Conservation (phyloP, 2,113 vertebrate genomes). For the Gymnobelideus leadbeateri region DNA sequence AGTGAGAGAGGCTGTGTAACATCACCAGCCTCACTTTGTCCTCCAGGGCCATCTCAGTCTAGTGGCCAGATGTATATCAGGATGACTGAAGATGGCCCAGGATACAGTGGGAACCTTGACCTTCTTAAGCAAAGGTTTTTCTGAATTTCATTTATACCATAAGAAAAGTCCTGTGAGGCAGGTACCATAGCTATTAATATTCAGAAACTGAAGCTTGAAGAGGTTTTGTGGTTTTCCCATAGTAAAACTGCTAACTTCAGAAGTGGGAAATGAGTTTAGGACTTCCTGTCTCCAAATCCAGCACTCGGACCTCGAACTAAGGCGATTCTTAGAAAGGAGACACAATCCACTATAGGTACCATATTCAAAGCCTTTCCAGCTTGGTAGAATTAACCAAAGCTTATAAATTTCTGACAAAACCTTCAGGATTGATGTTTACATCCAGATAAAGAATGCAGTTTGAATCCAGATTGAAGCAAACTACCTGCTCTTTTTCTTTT, state of each 20-base stretch:
- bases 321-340: neutral
- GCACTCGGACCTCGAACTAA: neutral
- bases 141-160: neutral
- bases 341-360: neutral
- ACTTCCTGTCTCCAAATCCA: neutral
- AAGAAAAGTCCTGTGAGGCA: neutral
- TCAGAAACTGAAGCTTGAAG: neutral
- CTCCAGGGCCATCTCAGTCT: no score
- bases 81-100: no score
- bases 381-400: neutral
- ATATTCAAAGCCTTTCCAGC: neutral
- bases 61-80: no score
- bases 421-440: neutral
- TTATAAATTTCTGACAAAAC: neutral
- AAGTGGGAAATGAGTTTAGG: neutral
- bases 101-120: no score
- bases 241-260: no score
- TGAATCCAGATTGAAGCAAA: no score
- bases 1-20: no score
- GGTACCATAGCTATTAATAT: neutral
- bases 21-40: no score
- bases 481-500: no score
- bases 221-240: neutral
- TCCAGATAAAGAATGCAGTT: no score
- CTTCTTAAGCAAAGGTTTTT: no score